Conservation (phyloP, 2,888 invertebrate genomes). For the Slavum lentiscoides region DNA sequence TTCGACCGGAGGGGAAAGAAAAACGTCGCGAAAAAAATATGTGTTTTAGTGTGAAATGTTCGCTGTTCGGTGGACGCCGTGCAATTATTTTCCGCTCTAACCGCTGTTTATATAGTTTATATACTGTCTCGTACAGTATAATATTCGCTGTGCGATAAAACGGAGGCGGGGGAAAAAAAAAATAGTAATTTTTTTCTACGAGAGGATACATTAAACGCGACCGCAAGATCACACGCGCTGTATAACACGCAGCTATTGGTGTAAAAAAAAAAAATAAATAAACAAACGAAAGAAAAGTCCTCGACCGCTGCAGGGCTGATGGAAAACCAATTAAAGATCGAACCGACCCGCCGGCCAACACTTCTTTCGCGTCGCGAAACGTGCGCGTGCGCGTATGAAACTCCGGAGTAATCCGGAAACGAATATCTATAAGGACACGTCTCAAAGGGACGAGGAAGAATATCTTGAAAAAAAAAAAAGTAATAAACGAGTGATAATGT, state of each 20-base stretch:
- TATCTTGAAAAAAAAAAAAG: neutral
- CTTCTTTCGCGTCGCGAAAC: neutral
- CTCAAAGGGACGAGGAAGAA: too few species aligned
- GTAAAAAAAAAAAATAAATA: slow-evolving; percentile 28
- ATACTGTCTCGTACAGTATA: too few species aligned
- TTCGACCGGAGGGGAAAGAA: too few species aligned
- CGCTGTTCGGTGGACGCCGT: too few species aligned
- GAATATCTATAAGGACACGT: too few species aligned
- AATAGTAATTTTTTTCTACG: too few species aligned
- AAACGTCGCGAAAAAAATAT: too few species aligned
- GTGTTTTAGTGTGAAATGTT: too few species aligned
- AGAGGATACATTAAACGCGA: neutral
- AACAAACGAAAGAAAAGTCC: neutral
- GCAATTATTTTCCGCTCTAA: too few species aligned
- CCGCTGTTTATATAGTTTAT: too few species aligned
- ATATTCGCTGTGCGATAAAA: too few species aligned
- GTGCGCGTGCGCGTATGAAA: neutral
- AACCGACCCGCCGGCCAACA: slow-evolving; percentile 35
- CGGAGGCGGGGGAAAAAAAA: neutral
- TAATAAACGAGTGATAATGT: slow-evolving; percentile 18
- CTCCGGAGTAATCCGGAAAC: too few species aligned
- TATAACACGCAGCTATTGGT: neutral
- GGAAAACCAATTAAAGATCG: slow-evolving; percentile 50
- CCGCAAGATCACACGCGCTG: neutral
- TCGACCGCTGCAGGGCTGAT: neutral